A percentile compares a stretch with the other conserved stretches of the same genome.
phyloP scores from a whole-genome alignment of 2,888 invertebrate genomes.

The Bimastos eiseni region DNA sequence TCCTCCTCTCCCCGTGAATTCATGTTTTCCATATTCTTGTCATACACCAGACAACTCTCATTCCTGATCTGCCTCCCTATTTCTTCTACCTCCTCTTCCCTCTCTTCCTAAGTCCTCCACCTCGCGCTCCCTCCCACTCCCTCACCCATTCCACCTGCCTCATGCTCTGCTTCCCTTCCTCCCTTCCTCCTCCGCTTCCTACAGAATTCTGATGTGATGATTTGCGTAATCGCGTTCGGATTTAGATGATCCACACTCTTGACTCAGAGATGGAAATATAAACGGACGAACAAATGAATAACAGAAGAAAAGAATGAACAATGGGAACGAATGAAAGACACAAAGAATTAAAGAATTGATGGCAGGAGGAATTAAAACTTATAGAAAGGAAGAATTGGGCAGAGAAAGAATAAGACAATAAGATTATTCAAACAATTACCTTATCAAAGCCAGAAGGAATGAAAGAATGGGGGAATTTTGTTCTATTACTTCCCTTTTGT shows the following conservation, averaged over 20 bases:
- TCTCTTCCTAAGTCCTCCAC: neutral
- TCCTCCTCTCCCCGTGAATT: neutral
- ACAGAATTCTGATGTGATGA: neutral
- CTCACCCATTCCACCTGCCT: neutral
- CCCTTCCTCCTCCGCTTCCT: neutral
- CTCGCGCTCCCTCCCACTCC: neutral
- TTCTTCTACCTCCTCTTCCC: too few relatives aligned
- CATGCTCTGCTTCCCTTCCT: neutral
- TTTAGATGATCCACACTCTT: neutral
- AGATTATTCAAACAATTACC: too few relatives aligned
- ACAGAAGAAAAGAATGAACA: neutral
- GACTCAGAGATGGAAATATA: neutral
- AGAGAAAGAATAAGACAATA: too few relatives aligned
- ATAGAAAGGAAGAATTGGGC: too few relatives aligned
- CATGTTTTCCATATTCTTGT: too few relatives aligned
- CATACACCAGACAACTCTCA: too few relatives aligned
- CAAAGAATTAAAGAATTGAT: too few relatives aligned
- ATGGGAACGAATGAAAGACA: too few relatives aligned
- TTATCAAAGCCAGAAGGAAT: too few relatives aligned
- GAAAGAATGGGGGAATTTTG: too few relatives aligned
- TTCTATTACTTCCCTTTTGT: too few relatives aligned
- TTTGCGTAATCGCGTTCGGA: neutral
- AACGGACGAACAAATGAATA: neutral
- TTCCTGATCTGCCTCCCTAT: neutral
- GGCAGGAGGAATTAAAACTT: too few relatives aligned